These are phyloP conservation scores for Apodemia zela DNA, from an alignment of 2,888 invertebrate genomes.

Conservation along the genomic window DNA sequence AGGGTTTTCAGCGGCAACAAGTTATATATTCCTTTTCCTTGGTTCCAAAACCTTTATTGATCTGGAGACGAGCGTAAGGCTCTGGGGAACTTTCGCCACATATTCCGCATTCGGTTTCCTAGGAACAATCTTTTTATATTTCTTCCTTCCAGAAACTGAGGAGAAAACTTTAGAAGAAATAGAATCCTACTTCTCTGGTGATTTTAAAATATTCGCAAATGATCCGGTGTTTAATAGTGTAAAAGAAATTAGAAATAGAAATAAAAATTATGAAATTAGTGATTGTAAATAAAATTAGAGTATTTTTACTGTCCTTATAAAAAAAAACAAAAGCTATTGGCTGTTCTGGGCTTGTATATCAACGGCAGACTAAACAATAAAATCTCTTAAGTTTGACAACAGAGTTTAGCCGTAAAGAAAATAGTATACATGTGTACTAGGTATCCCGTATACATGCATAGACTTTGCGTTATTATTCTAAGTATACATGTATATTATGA, in stretches of 20 bases:
- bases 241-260: conserved; percentile 44
- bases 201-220: conserved; percentile 59
- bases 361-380: too few relatives aligned
- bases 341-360: too few relatives aligned
- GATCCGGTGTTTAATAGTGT: conserved; percentile 62
- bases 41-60: conserved; percentile 77
- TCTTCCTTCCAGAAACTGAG: conserved; percentile 79
- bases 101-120: conserved; percentile 66
- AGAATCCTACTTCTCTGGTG: conserved; percentile 65
- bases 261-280: not conserved
- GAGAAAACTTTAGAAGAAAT: conserved; percentile 73
- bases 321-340: too few relatives aligned
- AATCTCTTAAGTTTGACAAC: too few relatives aligned
- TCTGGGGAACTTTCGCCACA: conserved; percentile 73
- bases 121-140: conserved; percentile 73
- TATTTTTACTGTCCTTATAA: too few relatives aligned
- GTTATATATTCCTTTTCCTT: conserved; percentile 73
- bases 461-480: too few relatives aligned
- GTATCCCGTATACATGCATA: too few relatives aligned
- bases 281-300: not conserved
- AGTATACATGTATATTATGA: too few relatives aligned
- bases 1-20: conserved; percentile 74
- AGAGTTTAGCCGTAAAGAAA: too few relatives aligned
- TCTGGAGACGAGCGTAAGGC: conserved; percentile 57
- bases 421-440: too few relatives aligned